A percentile compares a stretch with the other conserved stretches of the same genome.
These are phyloP conservation scores for Sitta carolinensis DNA, from an alignment of 2,797 vertebrate species.

Conservation along the genomic window DNA sequence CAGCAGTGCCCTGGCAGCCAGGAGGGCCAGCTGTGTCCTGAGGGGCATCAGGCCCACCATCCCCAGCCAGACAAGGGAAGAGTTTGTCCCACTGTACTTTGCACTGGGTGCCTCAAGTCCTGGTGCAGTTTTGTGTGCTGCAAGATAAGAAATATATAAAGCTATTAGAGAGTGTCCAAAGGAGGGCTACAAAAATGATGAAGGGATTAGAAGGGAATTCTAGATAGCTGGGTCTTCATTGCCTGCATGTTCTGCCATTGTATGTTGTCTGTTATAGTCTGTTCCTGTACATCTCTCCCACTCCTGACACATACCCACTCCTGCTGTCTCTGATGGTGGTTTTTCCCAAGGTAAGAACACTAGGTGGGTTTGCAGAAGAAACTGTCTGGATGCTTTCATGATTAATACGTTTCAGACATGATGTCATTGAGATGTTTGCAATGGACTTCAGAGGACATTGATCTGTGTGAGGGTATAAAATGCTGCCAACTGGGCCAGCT, in stretches of 20 bases:
- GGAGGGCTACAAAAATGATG: not conserved
- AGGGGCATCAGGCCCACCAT: not conserved
- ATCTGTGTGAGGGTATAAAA: not conserved
- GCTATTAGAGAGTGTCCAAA: not conserved
- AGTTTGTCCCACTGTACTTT: not conserved
- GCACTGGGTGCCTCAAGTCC: rapidly evolving
- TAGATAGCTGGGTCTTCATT: not conserved
- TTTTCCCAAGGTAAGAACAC: not conserved
- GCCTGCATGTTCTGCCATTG: not conserved
- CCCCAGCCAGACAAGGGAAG: rapidly evolving
- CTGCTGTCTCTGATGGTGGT: not conserved
- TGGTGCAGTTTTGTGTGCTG: not conserved
- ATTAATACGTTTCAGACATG: not conserved
- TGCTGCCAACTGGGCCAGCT: not conserved
- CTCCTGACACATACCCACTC: too few relatives aligned
- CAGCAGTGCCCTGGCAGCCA: not conserved
- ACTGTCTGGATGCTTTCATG: not conserved
- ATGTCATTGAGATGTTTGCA: not conserved
- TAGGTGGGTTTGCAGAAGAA: not conserved
- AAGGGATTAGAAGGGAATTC: not conserved
- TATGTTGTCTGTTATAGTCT: not conserved
- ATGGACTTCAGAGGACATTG: not conserved
- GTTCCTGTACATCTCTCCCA: not conserved
- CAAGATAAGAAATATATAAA: not conserved
- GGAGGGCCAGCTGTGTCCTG: rapidly evolving